A percentile compares a stretch with the other conserved stretches of the same genome.
These are phyloP conservation scores for Macropis europaea DNA, from an alignment of 2,888 invertebrate species.

Conservation along the genomic window DNA sequence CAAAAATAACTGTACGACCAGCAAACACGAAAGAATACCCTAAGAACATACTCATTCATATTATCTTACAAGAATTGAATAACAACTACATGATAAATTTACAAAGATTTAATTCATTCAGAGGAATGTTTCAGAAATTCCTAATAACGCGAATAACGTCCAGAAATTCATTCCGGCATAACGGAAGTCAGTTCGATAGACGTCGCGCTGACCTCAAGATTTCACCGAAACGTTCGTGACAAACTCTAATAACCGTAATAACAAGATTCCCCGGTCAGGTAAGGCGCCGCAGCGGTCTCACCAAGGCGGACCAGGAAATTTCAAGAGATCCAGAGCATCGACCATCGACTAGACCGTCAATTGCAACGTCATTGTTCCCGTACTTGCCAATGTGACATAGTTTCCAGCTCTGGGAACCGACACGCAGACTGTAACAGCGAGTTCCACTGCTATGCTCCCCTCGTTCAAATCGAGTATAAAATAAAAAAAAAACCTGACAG, in stretches of 20 bases:
- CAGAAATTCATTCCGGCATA: neutral
- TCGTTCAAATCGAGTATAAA: constrained; percentile 9
- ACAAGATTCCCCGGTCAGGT: constrained; percentile 14
- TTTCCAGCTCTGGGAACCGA: constrained; percentile 21
- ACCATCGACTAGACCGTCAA: neutral
- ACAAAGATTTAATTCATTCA: neutral
- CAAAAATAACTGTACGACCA: too few relatives aligned
- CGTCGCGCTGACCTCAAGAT: constrained; percentile 26
- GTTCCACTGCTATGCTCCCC: constrained; percentile 14
- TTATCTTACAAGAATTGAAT: too few relatives aligned
- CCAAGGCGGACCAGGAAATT: neutral
- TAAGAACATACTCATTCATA: too few relatives aligned
- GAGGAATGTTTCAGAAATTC: neutral
- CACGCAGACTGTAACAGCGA: constrained; percentile 26
- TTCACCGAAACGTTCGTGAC: constrained; percentile 11
- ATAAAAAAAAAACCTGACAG: constrained; percentile 9
- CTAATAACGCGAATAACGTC: neutral
- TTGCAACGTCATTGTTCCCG: constrained; percentile 8
- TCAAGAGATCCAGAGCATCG: constrained; percentile 7
- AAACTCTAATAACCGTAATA: constrained; percentile 42
- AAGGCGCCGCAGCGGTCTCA: neutral
- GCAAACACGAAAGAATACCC: too few relatives aligned
- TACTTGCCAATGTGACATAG: neutral
- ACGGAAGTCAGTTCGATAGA: neutral
- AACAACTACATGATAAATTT: too few relatives aligned